These are phyloP conservation scores for Patella vulgata DNA, from an alignment of 1,140 invertebrate species.

Conservation along the genomic window DNA sequence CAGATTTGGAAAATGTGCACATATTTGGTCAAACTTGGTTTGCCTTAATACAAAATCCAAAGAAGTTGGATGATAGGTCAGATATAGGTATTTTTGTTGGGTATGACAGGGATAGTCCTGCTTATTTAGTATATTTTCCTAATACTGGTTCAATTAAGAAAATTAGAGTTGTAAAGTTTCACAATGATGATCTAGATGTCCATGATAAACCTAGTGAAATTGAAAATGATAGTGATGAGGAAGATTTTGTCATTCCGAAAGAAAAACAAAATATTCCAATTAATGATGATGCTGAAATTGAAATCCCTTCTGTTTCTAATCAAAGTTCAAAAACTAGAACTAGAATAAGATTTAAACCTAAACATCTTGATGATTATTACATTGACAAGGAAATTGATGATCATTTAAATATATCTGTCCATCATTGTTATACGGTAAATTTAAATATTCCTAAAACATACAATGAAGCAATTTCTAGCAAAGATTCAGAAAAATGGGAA, in stretches of 20 bases:
- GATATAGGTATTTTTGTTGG: conserved; percentile 34
- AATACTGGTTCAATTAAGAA: conserved; percentile 12
- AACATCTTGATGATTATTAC: conserved; percentile 3
- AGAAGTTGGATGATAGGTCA: conserved; percentile 30
- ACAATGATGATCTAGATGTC: background rate
- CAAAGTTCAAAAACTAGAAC: background rate
- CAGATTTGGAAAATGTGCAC: conserved; percentile 21
- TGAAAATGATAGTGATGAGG: background rate
- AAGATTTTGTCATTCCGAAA: conserved; percentile 1
- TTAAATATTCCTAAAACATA: conserved; percentile 33
- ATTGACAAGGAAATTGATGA: conserved; percentile 6
- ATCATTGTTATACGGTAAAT: background rate
- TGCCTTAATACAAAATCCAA: conserved; percentile 25
- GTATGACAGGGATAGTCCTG: conserved; percentile 25
- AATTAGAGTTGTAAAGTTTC: conserved; percentile 28
- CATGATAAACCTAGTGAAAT: background rate
- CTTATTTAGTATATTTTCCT: conserved; percentile 30
- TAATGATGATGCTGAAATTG: conserved; percentile 2
- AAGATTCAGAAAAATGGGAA: conserved; percentile 54
- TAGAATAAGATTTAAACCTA: background rate
- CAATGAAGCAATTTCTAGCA: conserved; percentile 53
- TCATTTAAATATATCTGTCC: conserved; percentile 3
- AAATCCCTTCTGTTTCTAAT: background rate
- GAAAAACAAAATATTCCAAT: conserved; percentile 2
- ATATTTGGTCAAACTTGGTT: conserved; percentile 23